These are phyloP conservation scores for Zoanthus gigantus DNA, from an alignment of 92 coral and sea anemone species.

Conservation along the genomic window DNA sequence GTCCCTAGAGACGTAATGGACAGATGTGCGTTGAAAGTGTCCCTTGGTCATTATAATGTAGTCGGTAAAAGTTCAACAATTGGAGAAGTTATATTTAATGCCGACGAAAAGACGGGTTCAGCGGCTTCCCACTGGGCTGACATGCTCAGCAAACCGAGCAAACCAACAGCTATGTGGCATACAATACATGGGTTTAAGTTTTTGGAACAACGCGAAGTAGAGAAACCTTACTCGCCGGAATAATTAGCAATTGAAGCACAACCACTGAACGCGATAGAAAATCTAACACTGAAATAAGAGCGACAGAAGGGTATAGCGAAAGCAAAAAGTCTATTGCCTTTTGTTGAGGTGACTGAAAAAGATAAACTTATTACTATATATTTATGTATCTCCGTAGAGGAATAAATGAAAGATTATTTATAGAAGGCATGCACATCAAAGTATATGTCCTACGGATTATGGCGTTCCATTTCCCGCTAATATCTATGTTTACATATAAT, in stretches of 20 bases:
- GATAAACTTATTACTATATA: too few species aligned
- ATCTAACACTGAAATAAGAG: too few species aligned
- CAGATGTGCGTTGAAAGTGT: slow-evolving; percentile 66
- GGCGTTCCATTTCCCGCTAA: too few species aligned
- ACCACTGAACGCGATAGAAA: too few species aligned
- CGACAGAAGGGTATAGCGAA: too few species aligned
- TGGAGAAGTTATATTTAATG: slow-evolving; percentile 78
- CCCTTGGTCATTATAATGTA: slow-evolving; percentile 84
- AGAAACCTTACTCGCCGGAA: slow-evolving; percentile 63
- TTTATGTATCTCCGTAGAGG: too few species aligned
- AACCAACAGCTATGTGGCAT: slow-evolving; percentile 89
- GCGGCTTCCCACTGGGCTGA: slow-evolving; percentile 86
- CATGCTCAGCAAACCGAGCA: slow-evolving; percentile 74
- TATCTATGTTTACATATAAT: too few species aligned
- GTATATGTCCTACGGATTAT: too few species aligned
- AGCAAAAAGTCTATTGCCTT: too few species aligned
- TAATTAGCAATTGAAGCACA: not conserved
- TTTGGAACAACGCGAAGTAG: slow-evolving; percentile 75
- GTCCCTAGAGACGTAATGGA: slow-evolving; percentile 74
- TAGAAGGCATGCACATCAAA: too few species aligned
- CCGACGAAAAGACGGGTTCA: slow-evolving; percentile 79
- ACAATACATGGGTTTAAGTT: slow-evolving; percentile 83
- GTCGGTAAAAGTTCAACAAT: slow-evolving; percentile 83
- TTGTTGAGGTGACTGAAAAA: too few species aligned
- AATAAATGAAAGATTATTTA: too few species aligned